phyloP scores from a whole-genome alignment of 2,113 vertebrate genomes.

The Prunella fulvescens region DNA sequence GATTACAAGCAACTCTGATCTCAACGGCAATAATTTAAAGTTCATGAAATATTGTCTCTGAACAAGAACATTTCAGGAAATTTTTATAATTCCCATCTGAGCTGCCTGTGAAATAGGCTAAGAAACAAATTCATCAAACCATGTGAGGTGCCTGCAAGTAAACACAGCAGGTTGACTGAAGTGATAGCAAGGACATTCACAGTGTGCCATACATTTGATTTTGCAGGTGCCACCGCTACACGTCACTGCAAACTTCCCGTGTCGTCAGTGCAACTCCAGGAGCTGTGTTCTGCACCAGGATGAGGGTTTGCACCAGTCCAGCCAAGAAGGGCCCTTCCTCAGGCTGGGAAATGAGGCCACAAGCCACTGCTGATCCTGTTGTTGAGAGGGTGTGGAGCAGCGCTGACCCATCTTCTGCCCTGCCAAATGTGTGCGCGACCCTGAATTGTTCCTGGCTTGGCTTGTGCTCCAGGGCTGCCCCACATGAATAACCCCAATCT shows the following conservation, averaged over 20 bases:
- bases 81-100: background rate
- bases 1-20: background rate
- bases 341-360: background rate
- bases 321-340: background rate
- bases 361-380: background rate
- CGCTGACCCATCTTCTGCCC: background rate
- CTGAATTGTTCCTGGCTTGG: background rate
- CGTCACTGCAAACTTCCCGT: accelerated
- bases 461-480: background rate
- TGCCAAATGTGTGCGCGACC: background rate
- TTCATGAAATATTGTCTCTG: background rate
- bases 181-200: background rate
- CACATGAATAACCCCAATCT: background rate
- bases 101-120: background rate
- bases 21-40: background rate
- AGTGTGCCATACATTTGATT: background rate
- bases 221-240: background rate
- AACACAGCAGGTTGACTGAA: background rate
- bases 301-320: background rate
- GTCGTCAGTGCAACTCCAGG: background rate
- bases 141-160: background rate
- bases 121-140: background rate
- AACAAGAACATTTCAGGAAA: background rate
- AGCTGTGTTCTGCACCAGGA: background rate
- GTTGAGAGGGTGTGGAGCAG: background rate